A percentile compares a stretch with the other conserved stretches of the same genome.
Conservation (phyloP, 2,888 invertebrate species). For the Odontocerum albicorne region DNA sequence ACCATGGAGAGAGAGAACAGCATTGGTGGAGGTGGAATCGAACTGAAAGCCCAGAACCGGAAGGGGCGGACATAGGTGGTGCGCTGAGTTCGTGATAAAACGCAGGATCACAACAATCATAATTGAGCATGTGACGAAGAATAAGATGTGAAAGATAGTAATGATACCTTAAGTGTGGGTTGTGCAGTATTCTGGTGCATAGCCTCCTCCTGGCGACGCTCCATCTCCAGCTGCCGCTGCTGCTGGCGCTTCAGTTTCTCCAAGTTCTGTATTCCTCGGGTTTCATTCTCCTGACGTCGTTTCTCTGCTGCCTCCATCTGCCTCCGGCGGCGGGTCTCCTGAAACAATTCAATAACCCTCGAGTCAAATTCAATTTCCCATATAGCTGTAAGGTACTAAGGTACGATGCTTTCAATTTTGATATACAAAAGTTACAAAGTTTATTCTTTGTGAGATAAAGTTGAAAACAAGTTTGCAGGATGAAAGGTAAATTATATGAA, state of each 20-base stretch:
- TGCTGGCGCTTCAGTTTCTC: conserved; percentile 62
- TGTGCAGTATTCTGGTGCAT: conserved; percentile 40
- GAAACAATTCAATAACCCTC: conserved; percentile 13
- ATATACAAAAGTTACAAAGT: too few relatives aligned
- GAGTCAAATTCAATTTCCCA: background rate
- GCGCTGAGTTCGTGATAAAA: too few relatives aligned
- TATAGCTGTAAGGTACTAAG: background rate
- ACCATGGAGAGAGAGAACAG: too few relatives aligned
- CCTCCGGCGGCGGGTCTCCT: conserved; percentile 67
- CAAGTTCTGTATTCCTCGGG: conserved; percentile 66
- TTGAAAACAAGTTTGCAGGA: too few relatives aligned
- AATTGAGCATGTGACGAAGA: background rate
- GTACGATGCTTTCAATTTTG: conserved; percentile 1
- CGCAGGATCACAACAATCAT: too few relatives aligned
- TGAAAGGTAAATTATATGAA: too few relatives aligned
- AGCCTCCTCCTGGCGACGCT: conserved; percentile 57
- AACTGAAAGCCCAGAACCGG: too few relatives aligned
- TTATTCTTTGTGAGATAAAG: too few relatives aligned
- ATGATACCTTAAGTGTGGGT: conserved; percentile 31
- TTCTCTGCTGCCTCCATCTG: conserved; percentile 70
- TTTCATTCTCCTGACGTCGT: conserved; percentile 60
- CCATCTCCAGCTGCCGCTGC: conserved; percentile 58
- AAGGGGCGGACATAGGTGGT: too few relatives aligned
- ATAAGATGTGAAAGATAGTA: background rate
- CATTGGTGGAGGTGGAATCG: too few relatives aligned